Evolutionary conservation across 2,888 invertebrate genomes (phyloP), one percentile per base, ranked within the genome.

Genomic region (Gastrophysa polygoni): DNA sequence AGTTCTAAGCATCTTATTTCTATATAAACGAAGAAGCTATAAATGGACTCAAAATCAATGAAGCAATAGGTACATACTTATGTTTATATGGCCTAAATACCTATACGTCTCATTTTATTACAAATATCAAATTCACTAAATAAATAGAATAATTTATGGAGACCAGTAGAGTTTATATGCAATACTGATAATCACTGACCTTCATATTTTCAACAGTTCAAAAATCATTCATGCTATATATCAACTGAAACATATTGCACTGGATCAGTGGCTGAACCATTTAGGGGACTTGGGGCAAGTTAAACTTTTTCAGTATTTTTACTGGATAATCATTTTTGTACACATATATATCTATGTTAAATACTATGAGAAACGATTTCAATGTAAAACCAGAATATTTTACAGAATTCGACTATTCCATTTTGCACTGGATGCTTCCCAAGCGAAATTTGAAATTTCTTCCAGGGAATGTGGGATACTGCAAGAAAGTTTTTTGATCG

Each of bases 181-280:
- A 80, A 80, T 79, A 80, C 79, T 80, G 80, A 79, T 76, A 77
- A 76, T 77, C 76, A 79, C 79, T 80, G 79, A 80, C 78, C 79
- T 62, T 56, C 17, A 52, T 47, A 55, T 29, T 38, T 49, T 34
- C n/a, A 43, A 62, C 47, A 38, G 21, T 28, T 54, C n/a, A 18
- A 49, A 57, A 59, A 44, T 57, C 44, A 51, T 59, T 51, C 18
- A 17, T 50, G 54, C 46, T 57, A 52, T 46, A 50, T 44, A 61
- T 61, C 48, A 62, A 54, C 52, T 59, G 52, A 62, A 65, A 59
- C 63, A 46, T 76, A 77, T 77, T 77, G 76, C 77, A 77, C 77
- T 75, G 75, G 74, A 68, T 71, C 70, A 73, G 75, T 66, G 71
- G 74, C 74, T 75, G 74, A 75, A 66, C 73, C n/a, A n/a, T 67